These are phyloP conservation scores for Benthosema pterotum DNA, from an alignment of 2,797 vertebrate genomes.

Conservation along the genomic window DNA sequence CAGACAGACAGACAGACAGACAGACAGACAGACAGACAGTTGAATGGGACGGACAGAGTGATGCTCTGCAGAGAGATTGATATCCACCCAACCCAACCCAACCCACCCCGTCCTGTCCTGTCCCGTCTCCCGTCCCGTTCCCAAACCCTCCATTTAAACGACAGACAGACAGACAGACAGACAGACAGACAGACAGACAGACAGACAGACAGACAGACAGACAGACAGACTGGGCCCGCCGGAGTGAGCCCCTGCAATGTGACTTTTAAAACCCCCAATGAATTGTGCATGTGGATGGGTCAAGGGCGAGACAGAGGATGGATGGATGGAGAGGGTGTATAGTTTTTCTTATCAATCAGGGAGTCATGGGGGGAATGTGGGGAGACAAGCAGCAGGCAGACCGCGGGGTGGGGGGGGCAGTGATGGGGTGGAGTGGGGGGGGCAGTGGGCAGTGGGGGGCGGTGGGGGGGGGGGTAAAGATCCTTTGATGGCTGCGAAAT, in stretches of 20 bases:
- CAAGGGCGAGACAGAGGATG: slow-evolving; percentile 73
- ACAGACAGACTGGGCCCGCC: too few relatives aligned
- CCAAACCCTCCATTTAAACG: slow-evolving; percentile 55
- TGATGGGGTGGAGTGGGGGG: slow-evolving; percentile 11
- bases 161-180: slow-evolving; percentile 50
- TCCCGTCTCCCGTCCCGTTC: too few relatives aligned
- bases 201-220: too few relatives aligned
- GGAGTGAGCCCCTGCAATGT: slow-evolving; percentile 73
- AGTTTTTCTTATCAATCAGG: slow-evolving; percentile 82
- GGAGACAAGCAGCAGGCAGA: slow-evolving; percentile 65
- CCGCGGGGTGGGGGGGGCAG: slow-evolving; percentile 21
- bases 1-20: too few relatives aligned
- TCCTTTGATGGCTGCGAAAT: slow-evolving; percentile 68
- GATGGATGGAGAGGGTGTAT: slow-evolving; percentile 61
- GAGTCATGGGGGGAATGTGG: slow-evolving; percentile 62
- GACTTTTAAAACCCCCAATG: slow-evolving; percentile 79
- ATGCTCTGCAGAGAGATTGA: slow-evolving; percentile 80
- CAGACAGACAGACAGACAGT: too few relatives aligned
- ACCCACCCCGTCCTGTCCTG: too few relatives aligned
- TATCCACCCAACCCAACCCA: slow-evolving; percentile 55
- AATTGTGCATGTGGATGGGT: slow-evolving; percentile 79
- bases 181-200: too few relatives aligned
- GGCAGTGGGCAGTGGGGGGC: too few relatives aligned
- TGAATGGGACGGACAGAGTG: slow-evolving; percentile 27
- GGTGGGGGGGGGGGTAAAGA: slow-evolving; percentile 51